Base-by-base conservation (phyloP, 1,140 invertebrate species). In the Drosophila bocki region DNA sequence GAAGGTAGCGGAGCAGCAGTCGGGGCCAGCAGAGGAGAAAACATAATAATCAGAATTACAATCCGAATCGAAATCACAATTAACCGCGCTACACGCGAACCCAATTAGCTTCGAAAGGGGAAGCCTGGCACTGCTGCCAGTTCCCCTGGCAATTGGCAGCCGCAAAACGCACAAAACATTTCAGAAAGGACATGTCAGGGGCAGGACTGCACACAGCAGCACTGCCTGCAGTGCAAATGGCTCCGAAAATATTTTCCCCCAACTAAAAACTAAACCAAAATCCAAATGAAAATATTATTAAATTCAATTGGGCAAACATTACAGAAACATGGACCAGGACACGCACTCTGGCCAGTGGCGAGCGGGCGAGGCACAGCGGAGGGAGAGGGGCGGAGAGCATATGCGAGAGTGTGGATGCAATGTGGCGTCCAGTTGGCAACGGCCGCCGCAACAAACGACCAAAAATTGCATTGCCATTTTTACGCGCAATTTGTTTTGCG, bases 281-380 rank as follows among this genome's bases (percentile, higher is more conserved):
- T 88, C 84, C 81, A 90, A 88, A 88, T 90, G 85, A 88, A 88
- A 88, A 88, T 88, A 88, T 88, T 88, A 90, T 88, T 88, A 88
- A 90, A 88, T 88, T 88, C 84, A 88, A 88, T 88, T 90, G 84
- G 83, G 81, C 85, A 88, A 88, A 90, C 80, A 88, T 88, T 88
- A 90, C 85, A 84, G 81, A 78, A 81, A 76, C 83, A 88, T 80
- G 77, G 48, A 60, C 58, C 77, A 51, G 35, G 59, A 51, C 75
- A 44, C 75, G 50, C 44, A 42, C 32, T 48, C 56, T 59, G 39
- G 53, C 51, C 26, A 32, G 32, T 32, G 47, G n/a, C 9, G 1
- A 48, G 2, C 0, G 17, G 17, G 29, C 19, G 3, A 6, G 45
- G 45, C 42, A 13, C 19, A 45, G 17, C 7, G 17, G 45, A 15